phyloP scores from a whole-genome alignment of 2,113 vertebrate species.

The Regulus satrapa region DNA sequence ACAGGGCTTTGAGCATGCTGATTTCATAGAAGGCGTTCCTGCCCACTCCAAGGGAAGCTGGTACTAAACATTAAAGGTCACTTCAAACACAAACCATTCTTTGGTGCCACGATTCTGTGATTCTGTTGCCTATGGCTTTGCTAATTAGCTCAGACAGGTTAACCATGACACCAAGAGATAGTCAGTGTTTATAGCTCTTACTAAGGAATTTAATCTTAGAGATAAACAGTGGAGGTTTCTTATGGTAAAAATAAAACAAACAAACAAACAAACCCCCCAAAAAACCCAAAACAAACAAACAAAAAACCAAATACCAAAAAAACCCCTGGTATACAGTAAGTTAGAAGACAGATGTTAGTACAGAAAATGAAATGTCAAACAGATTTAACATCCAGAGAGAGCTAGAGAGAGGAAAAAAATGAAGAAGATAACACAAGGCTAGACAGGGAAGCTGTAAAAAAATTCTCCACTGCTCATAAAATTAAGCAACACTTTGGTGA shows the following conservation, averaged over 20 bases:
- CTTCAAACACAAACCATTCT: not conserved
- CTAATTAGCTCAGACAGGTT: not conserved
- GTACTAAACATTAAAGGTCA: not conserved
- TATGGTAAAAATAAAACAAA: not conserved
- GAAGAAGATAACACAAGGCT: not conserved
- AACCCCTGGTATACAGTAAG: not conserved
- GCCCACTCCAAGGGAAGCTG: not conserved
- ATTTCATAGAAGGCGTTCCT: not conserved
- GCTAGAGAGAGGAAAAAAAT: no score
- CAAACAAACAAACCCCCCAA: no score
- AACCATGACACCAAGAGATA: not conserved
- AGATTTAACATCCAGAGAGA: not conserved
- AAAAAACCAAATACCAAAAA: no score
- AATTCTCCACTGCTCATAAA: not conserved
- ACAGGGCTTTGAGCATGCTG: not conserved
- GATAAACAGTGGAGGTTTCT: not conserved
- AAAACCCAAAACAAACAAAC: no score
- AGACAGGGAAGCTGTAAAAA: not conserved
- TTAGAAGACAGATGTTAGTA: not conserved
- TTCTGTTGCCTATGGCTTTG: not conserved
- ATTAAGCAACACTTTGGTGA: not conserved
- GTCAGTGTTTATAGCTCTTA: not conserved
- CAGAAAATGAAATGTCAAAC: not conserved
- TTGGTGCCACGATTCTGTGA: not conserved
- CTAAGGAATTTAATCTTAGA: not conserved